Evolutionary conservation across 2,888 invertebrate species (phyloP).

Genomic region (Smittia aterrima): DNA sequence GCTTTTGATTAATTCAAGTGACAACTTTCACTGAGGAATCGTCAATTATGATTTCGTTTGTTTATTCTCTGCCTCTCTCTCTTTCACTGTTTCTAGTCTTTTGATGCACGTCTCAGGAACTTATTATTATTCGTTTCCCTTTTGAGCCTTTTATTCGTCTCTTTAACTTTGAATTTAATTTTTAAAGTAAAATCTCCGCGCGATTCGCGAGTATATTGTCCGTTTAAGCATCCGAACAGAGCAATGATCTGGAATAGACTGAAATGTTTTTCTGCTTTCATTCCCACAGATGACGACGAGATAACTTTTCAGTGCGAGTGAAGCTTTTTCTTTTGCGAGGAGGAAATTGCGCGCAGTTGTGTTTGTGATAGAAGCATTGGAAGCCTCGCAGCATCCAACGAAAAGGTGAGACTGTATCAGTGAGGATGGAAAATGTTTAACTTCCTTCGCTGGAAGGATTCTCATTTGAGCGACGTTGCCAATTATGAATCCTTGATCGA

Average conservation of each 20-base stretch:
- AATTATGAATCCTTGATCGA: background rate
- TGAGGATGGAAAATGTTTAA: constrained; percentile 5
- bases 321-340: background rate
- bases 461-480: background rate
- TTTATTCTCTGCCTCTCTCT: background rate
- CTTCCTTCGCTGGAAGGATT: background rate
- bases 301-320: background rate
- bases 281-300: constrained; percentile 21
- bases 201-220: background rate
- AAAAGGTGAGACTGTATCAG: constrained; percentile 2
- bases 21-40: constrained; percentile 3
- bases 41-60: background rate
- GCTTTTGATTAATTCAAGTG: background rate
- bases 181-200: background rate
- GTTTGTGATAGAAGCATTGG: constrained; percentile 10
- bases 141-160: background rate
- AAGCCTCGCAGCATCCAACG: constrained; percentile 34
- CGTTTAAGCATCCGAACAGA: constrained; percentile 31
- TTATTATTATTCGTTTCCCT: background rate
- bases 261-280: constrained; percentile 8
- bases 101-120: background rate
- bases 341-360: background rate
- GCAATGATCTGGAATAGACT: constrained; percentile 39
- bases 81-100: background rate
- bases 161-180: background rate